Percentiles rank a stretch among this genome's conserved stretches.
phyloP scores from a whole-genome alignment of 2,113 vertebrate genomes.

The Trochalopteron elliotii region DNA sequence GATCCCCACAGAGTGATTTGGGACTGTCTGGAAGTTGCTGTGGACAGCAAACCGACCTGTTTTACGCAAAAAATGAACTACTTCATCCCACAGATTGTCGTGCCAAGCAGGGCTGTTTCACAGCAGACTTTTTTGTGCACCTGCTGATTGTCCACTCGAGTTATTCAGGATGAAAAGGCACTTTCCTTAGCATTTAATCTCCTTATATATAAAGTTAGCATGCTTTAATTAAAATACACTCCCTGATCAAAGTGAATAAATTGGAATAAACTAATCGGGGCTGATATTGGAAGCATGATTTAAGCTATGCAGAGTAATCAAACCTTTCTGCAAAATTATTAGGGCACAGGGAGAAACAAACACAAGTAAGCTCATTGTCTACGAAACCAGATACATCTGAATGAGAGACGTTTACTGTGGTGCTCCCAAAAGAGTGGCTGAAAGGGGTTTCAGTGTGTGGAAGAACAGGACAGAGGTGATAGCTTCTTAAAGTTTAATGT shows the following conservation, averaged over 20 bases:
- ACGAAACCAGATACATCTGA: slow-evolving; percentile 65
- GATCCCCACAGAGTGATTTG: neutral
- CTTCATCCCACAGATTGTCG: neutral
- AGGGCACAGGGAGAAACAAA: slow-evolving; percentile 10
- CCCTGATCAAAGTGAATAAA: neutral
- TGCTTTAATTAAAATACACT: slow-evolving; percentile 47
- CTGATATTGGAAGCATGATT: neutral
- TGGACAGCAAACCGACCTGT: neutral
- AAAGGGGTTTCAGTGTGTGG: slow-evolving; percentile 2
- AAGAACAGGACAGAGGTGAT: neutral
- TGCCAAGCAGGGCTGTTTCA: neutral
- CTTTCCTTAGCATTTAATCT: neutral
- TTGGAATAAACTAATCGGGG: slow-evolving; percentile 2
- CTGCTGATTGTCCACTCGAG: neutral
- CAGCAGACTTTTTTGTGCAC: neutral
- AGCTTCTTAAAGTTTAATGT: neutral
- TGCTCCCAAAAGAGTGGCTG: slow-evolving; percentile 4
- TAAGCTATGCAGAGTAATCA: slow-evolving; percentile 31
- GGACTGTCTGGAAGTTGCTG: neutral
- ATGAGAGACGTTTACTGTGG: slow-evolving; percentile 4
- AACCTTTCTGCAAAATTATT: slow-evolving; percentile 28
- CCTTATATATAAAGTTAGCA: neutral
- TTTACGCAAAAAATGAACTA: neutral
- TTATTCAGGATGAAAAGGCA: neutral
- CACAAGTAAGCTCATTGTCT: slow-evolving; percentile 72